phyloP scores from a whole-genome alignment of 2,113 vertebrate genomes.

The Tiliqua scincoides region DNA sequence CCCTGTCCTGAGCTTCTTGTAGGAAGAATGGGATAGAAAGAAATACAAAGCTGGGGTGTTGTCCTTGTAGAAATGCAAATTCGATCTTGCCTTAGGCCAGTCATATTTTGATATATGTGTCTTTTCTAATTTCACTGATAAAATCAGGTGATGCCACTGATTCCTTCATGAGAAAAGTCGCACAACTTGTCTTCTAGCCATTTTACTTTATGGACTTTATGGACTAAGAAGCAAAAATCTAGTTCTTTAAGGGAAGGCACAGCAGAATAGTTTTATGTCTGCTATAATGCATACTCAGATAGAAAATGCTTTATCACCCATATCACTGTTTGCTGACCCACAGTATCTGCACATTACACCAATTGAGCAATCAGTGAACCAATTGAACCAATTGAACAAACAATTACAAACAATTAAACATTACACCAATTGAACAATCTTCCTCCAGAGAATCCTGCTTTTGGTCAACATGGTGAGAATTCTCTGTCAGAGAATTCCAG shows the following conservation, averaged over 20 bases:
- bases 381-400: too few relatives aligned
- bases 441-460: too few relatives aligned
- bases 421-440: too few relatives aligned
- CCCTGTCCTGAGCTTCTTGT: too few relatives aligned
- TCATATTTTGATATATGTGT: not conserved
- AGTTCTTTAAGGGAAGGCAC: too few relatives aligned
- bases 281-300: not conserved
- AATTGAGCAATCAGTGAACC: too few relatives aligned
- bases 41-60: not conserved
- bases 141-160: not conserved
- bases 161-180: rapidly evolving
- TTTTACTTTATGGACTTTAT: conserved; percentile 7
- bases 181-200: rapidly evolving
- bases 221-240: too few relatives aligned
- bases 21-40: too few relatives aligned
- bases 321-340: not conserved
- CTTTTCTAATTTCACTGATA: not conserved
- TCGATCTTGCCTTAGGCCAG: not conserved
- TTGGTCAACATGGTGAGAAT: too few relatives aligned
- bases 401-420: too few relatives aligned
- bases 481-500: too few relatives aligned
- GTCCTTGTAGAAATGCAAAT: not conserved
- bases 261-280: not conserved
- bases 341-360: too few relatives aligned
- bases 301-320: not conserved